Base-by-base conservation (phyloP, 2,888 invertebrate species). In the Hydriomena furcata region DNA sequence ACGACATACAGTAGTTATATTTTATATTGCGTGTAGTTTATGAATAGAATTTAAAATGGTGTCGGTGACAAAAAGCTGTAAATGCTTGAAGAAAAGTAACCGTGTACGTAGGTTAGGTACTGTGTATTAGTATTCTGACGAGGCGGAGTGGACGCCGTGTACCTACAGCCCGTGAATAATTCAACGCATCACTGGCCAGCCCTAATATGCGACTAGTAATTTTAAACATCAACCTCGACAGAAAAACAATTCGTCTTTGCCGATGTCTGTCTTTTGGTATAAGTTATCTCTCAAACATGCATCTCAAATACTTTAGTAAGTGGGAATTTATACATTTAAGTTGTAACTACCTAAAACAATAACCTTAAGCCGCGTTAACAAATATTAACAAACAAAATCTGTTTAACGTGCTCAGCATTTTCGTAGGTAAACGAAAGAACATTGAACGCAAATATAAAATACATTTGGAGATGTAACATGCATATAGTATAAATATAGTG, bases 51-150 rank as follows among this genome's bases (percentile, higher is more conserved):
- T 58, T 51, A 36, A 44, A 53, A 55, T 44, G 42, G 52, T 54
- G 51, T 49, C 40, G 57, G 48, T 43, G 45, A 55, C 51, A 53
- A 54, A 56, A 60, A 42, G 46, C 12, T 47, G 43, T 55, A 60
- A 53, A 55, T 60, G 57, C 44, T 40, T 49, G 50, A 66, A 59
- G 58, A 71, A 63, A 65, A 66, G 51, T 63, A 58, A 63, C 57
- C 50, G 58, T 65, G 63, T 64, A 20, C n/a, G 12, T 30, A 25
- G n/a, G n/a, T n/a, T n/a, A 24, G 24, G 24, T 24, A 55, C 51
- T 50, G 56, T 55, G 62, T 63, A 73, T 79, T 78, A 76, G 73
- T 79, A 80, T 81, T 79, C 75, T 63, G 60, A 61, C 53, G 63
- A 60, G 63, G 61, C 52, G 48, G 53, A 71, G 61, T 68, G 65